Evolutionary conservation across 1,140 invertebrate species (phyloP).

Genomic region (Propsilocerus akamusi): DNA sequence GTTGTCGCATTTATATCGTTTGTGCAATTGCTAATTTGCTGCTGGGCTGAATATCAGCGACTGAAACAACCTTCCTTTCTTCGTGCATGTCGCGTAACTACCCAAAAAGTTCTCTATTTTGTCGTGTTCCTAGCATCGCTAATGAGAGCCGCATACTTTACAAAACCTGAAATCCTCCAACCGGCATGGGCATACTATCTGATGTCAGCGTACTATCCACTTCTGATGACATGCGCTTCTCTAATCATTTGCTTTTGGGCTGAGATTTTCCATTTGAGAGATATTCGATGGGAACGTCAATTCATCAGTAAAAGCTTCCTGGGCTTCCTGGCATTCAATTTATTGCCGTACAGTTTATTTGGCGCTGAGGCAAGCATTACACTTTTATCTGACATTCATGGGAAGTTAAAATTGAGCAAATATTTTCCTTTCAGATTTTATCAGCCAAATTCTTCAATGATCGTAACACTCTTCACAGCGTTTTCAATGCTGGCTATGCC

Average conservation of each 20-base stretch:
- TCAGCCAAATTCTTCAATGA: slow-evolving; percentile 18
- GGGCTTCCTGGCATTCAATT: slow-evolving; percentile 80
- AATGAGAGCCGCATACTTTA: slow-evolving; percentile 75
- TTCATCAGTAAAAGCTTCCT: slow-evolving; percentile 86
- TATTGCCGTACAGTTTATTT: slow-evolving; percentile 72
- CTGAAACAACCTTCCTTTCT: slow-evolving; percentile 64
- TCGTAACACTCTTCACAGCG: slow-evolving; percentile 28
- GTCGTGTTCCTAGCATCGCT: slow-evolving; percentile 72
- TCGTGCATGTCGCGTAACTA: slow-evolving; percentile 68
- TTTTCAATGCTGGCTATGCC: slow-evolving; percentile 86
- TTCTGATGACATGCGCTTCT: slow-evolving; percentile 74
- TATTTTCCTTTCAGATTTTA: slow-evolving; percentile 8
- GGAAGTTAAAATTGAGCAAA: not conserved
- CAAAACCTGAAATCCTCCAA: slow-evolving; percentile 59
- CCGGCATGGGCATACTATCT: slow-evolving; percentile 69
- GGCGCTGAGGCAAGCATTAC: slow-evolving; percentile 45
- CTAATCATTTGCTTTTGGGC: slow-evolving; percentile 91
- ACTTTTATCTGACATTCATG: slow-evolving; percentile 1
- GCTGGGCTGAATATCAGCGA: slow-evolving; percentile 60
- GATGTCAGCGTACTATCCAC: slow-evolving; percentile 76
- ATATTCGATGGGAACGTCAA: slow-evolving; percentile 69
- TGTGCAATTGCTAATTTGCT: slow-evolving; percentile 69
- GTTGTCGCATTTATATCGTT: slow-evolving; percentile 69
- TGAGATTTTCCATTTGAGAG: slow-evolving; percentile 80
- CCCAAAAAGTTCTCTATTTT: slow-evolving; percentile 80